Base-by-base conservation (phyloP, 2,113 vertebrate genomes). In the Atlantisia rogersi region DNA sequence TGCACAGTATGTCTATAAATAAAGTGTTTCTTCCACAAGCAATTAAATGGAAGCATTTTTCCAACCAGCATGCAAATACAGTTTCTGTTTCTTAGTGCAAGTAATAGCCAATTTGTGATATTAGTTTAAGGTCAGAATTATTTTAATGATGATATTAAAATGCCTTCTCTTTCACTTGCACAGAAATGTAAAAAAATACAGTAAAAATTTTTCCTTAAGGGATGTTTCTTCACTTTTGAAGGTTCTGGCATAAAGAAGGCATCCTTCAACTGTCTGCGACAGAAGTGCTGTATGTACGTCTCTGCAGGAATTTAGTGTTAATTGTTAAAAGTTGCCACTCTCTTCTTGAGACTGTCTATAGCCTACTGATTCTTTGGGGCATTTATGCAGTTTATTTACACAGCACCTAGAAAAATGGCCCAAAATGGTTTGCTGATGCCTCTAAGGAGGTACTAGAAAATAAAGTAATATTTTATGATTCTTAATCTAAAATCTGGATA, bases 1-100 rank as follows among this genome's bases (percentile, higher is more conserved):
- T 96, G 92, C 86, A 78, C 86, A 92, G 86, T 92, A 59, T 85
- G 91, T 93, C 97, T 98, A 97, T 97, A 97, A 97, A 97, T 97
- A 97, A 96, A 97, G 77, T 42, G 65, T 56, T 97, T 92, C 82
- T n/a, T 96, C 96, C 97, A 94, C 88, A 97, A 95, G 91, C 90
- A 97, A 94, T 98, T 96, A 94, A 94, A 96, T 82, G 86, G 89
- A 81, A 96, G 59, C 94, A 64, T 96, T 97, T 98, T 97, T 96
- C 96, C 91, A 44, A 95, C 73, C 91, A 95, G 80, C 44, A 81
- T 80, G 90, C 94, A 97, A 97, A 95, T 95, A 55, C 40, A 82
- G 80, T 16, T 89, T 95, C 75, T 92, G 55, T 94, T 96, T 86
- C 83, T 84, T 84, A 44, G 44, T 86, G 37, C 48, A 77, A 88